Evolutionary conservation across 2,888 invertebrate genomes (phyloP).

Genomic region (Cosmopolites sordidus): DNA sequence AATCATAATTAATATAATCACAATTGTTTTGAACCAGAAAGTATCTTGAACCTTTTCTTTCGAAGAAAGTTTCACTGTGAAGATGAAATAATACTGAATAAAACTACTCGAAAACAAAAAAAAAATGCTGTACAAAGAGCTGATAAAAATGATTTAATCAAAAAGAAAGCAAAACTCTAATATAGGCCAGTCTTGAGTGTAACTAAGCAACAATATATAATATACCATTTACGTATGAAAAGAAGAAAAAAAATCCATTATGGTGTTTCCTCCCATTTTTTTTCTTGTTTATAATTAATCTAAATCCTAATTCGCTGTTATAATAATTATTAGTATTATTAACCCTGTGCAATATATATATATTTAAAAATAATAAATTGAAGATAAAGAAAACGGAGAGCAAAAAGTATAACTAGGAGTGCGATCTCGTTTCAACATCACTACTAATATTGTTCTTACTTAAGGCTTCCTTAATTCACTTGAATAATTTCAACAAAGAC

Average conservation of each 20-base stretch:
- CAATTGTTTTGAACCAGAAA: too few species aligned
- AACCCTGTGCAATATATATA: slow-evolving; percentile 42
- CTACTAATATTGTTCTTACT: slow-evolving; percentile 28
- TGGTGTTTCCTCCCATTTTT: too few species aligned
- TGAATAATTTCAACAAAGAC: too few species aligned
- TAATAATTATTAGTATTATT: slow-evolving; percentile 31
- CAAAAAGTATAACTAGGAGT: slow-evolving; percentile 23
- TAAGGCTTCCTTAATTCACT: slow-evolving; percentile 21
- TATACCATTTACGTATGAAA: neutral
- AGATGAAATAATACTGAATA: too few species aligned
- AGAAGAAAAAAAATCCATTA: too few species aligned
- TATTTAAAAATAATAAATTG: slow-evolving; percentile 23
- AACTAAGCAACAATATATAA: neutral
- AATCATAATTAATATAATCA: too few species aligned
- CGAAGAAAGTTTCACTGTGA: too few species aligned
- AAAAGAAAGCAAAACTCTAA: too few species aligned
- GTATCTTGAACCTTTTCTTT: too few species aligned
- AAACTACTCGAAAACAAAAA: too few species aligned
- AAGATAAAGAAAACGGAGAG: slow-evolving; percentile 28
- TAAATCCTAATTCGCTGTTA: slow-evolving; percentile 42
- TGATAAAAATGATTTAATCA: too few species aligned
- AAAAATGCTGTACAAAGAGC: too few species aligned
- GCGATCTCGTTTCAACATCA: slow-evolving; percentile 16
- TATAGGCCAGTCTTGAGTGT: slow-evolving; percentile 22
- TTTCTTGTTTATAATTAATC: neutral